These are phyloP conservation scores for Gavia stellata DNA, from an alignment of 2,113 vertebrate genomes.

Conservation along the genomic window DNA sequence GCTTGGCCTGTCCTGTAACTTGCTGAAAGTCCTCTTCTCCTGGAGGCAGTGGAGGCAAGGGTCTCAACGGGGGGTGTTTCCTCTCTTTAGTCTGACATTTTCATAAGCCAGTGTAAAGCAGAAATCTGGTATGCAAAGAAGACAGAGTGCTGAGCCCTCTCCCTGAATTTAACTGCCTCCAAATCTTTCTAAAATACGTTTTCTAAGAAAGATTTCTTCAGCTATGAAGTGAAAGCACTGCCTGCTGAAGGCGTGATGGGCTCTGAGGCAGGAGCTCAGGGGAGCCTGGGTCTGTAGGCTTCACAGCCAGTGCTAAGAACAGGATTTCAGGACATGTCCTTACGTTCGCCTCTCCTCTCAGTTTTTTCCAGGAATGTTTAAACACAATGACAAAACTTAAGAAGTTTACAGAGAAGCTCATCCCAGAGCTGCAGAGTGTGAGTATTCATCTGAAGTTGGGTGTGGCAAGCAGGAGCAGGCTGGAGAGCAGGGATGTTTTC, in stretches of 20 bases:
- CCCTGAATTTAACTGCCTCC: background rate
- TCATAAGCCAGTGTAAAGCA: background rate
- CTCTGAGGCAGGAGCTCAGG: background rate
- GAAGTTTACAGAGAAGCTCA: conserved; percentile 65
- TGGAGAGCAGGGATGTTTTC: background rate
- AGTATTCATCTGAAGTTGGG: conserved; percentile 2
- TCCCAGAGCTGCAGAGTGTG: conserved; percentile 60
- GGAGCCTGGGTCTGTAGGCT: background rate
- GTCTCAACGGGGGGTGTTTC: background rate
- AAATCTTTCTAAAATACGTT: background rate
- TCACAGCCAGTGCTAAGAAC: background rate
- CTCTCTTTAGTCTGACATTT: background rate
- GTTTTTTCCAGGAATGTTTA: conserved; percentile 76
- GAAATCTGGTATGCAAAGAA: background rate
- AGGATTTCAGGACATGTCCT: background rate
- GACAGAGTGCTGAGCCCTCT: background rate
- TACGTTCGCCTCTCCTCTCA: background rate
- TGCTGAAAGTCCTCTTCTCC: background rate
- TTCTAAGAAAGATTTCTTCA: background rate
- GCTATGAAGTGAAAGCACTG: background rate
- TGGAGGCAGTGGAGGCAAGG: background rate
- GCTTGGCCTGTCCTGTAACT: background rate
- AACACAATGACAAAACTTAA: conserved; percentile 64
- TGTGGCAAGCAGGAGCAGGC: background rate
- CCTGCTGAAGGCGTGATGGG: background rate